Percentiles rank a stretch among this genome's conserved stretches.
Conservation (phyloP, 2,113 vertebrate genomes). For the Sinocyclocheilus rhinocerous region DNA sequence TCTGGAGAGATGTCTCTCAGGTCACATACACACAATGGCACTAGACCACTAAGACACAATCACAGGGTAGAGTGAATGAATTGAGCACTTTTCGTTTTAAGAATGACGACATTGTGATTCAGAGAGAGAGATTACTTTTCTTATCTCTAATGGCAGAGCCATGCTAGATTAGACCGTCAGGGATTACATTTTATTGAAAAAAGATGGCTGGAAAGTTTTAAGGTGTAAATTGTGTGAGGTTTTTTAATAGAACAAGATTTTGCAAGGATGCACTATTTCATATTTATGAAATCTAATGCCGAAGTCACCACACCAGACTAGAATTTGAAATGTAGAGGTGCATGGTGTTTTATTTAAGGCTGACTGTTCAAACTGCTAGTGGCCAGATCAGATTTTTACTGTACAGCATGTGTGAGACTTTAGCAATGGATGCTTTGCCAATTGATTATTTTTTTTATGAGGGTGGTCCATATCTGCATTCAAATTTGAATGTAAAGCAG, state of each 20-base stretch:
- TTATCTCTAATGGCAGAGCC: conserved; percentile 31
- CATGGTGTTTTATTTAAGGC: background rate
- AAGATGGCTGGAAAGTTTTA: conserved; percentile 17
- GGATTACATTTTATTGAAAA: conserved; percentile 14
- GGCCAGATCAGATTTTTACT: background rate
- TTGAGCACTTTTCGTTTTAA: conserved; percentile 1
- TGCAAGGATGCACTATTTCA: conserved; percentile 15
- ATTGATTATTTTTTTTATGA: background rate
- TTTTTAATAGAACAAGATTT: background rate
- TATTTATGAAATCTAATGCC: background rate
- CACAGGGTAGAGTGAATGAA: background rate
- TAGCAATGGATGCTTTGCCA: background rate
- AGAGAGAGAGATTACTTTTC: conserved; percentile 38
- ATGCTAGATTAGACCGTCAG: conserved; percentile 20
- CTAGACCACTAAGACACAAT: conserved; percentile 50
- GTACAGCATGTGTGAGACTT: background rate
- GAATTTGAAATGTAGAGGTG: background rate
- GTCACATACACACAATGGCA: conserved; percentile 46
- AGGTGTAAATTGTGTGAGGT: background rate
- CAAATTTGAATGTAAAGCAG: background rate
- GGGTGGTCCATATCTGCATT: background rate
- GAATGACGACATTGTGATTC: conserved; percentile 25
- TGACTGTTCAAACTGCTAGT: background rate
- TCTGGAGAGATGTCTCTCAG: conserved; percentile 51
- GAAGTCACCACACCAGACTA: background rate